Base-by-base conservation (phyloP, 2,113 vertebrate species). In the Scomber japonicus region DNA sequence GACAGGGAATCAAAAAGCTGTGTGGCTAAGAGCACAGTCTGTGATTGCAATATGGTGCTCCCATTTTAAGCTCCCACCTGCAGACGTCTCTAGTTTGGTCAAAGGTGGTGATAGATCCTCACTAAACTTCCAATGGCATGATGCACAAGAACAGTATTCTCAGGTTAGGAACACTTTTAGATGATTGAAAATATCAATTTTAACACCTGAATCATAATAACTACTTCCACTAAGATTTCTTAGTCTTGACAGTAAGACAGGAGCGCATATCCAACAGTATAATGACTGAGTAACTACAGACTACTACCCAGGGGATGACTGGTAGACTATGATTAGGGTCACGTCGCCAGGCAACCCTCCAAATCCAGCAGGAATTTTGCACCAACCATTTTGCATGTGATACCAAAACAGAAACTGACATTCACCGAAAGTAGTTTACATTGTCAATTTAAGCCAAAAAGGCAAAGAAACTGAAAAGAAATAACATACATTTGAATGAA, bases 41-140 rank as follows among this genome's bases (percentile, higher is more conserved):
- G 59, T 54, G 74, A 49, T 55, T 70, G 44, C 50, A 85, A 60
- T 78, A 65, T 65, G 72, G 54, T 57, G 71, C 50, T 49, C 14
- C 48, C 45, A 14, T 48, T 63, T 75, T 31, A 77, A 67, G 65
- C 50, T 78, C 64, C 61, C 54, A n/a, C 73, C 84, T 50, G 49
- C 59, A 55, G 71, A 14, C 2, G 5, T 73, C 24, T 76, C 48
- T 27, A 15, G 21, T 17, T 60, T 54, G 69, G 73, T 75, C 54
- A 62, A 48, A 81, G 56, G 17, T 50, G 53, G 46, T 5, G 51
- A 61, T 31, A 62, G 56, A 60, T 64, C 62, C 17, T 48, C 3
- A 2, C 12, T 55, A 54, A 53, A 49, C 3, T 48, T 78, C 66
- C 35, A 35, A 31, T 46, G 55, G 40, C 35, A 40, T 40, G 65